These are phyloP conservation scores for Muscidifurax raptorellus DNA, from an alignment of 1,140 invertebrate genomes.

Conservation along the genomic window DNA sequence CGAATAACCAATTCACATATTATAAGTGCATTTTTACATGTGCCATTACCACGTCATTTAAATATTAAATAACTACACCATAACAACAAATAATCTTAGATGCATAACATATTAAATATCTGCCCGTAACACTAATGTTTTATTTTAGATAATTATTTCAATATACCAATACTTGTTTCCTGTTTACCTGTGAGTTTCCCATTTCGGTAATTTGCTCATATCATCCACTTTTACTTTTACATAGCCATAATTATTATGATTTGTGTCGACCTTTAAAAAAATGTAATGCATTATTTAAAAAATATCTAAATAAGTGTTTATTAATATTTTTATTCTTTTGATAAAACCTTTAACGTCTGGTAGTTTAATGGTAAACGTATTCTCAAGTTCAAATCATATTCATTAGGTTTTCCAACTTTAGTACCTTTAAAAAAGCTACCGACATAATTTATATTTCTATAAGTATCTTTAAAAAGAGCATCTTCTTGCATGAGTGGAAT, in stretches of 20 bases:
- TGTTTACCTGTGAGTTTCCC: conserved; percentile 47
- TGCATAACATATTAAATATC: too few relatives aligned
- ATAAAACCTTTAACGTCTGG: conserved; percentile 14
- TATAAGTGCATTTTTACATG: too few relatives aligned
- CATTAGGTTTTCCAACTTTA: conserved; percentile 73
- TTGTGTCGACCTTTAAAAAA: conserved; percentile 38
- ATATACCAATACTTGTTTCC: not conserved
- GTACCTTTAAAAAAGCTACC: conserved; percentile 75
- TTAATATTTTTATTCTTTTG: not conserved
- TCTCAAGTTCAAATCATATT: conserved; percentile 75
- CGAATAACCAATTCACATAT: too few relatives aligned
- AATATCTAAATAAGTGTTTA: not conserved
- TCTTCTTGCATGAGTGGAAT: conserved; percentile 56
- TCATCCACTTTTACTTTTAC: conserved; percentile 51
- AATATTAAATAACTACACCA: too few relatives aligned
- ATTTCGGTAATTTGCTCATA: conserved; percentile 42
- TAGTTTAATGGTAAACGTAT: conserved; percentile 66
- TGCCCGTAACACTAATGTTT: too few relatives aligned
- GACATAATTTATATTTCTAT: conserved; percentile 68
- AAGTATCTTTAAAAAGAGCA: conserved; percentile 58
- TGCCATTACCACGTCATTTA: too few relatives aligned
- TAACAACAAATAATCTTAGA: too few relatives aligned
- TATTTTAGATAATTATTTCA: not conserved
- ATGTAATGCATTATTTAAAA: conserved; percentile 23
- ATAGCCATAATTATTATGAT: conserved; percentile 46